Evolutionary conservation across 2,888 invertebrate species (phyloP), one percentile per base, ranked within the genome.

Genomic region (Temnothorax rugatulus): DNA sequence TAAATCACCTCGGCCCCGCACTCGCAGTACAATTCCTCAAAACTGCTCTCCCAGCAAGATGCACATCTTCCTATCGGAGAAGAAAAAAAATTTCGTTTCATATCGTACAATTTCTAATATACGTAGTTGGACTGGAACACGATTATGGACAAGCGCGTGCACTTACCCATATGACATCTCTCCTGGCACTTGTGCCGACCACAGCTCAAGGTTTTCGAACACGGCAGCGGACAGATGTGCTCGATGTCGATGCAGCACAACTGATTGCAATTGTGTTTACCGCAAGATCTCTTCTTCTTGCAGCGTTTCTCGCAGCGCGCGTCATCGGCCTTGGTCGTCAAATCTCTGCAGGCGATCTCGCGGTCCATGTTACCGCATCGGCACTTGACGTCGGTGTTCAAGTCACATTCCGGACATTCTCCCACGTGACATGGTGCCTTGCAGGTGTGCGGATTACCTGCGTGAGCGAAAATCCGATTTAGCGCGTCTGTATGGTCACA

Each of bases 281-380:
- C 98, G 93, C 98, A 98, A 15, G 97, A 97, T 83, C 98, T 96
- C 94, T 97, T 97, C 96, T 98, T 99, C 77, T 97, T 97, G 94
- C 99, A 99, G 91, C 98, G 97, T 92, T 97, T 98, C 93, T 98
- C 97, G 95, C 99, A 99, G 44, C 97, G 95, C 1, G 97, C 97
- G 92, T 97, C 97, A 92, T 97, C 97, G 66, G 96, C 96, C 92
- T 97, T 96, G 0, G 97, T 96, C 0, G 96, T 96, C 13, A 98
- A 95, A 75, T 98, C 96, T 0, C 95, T 95, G 93, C 99, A 99
- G 3, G 97, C 96, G 75, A 98, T 96, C 93, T 98, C 97, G 91
- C 97, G 97, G 90, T 97, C 97, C 95, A 97, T 97, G 93, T 97
- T 97, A 0, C 98, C 98, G 93, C 99, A 99, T 57, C 98, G 97